Percentiles rank a stretch among this genome's conserved stretches.
phyloP scores from a whole-genome alignment of 2,797 vertebrate species.

The Gallinago solitaria region DNA sequence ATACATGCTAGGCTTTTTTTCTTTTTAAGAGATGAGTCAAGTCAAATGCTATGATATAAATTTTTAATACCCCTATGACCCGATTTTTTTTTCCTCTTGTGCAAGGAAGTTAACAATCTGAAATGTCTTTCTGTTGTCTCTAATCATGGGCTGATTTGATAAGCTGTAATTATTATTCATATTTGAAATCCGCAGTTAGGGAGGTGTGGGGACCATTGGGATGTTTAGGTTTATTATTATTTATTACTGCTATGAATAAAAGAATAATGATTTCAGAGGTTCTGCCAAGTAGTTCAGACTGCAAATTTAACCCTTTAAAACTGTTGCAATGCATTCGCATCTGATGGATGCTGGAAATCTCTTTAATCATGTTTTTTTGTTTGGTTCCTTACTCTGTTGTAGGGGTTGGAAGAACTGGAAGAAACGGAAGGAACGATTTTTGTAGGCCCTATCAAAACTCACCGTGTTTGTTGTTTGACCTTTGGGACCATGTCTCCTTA shows the following conservation, averaged over 20 bases:
- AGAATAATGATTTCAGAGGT: constrained; percentile 42
- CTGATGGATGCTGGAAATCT: background rate
- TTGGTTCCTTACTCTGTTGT: background rate
- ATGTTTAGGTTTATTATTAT: constrained; percentile 4
- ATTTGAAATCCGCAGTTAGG: background rate
- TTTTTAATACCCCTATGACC: constrained; percentile 32
- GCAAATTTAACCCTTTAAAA: constrained; percentile 40
- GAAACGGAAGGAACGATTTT: background rate
- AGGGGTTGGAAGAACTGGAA: background rate
- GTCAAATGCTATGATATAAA: constrained; percentile 33
- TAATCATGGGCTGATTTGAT: constrained; percentile 13
- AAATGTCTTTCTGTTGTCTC: constrained; percentile 33
- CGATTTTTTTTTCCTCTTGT: constrained; percentile 16
- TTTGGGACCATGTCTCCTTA: background rate
- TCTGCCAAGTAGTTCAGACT: constrained; percentile 28
- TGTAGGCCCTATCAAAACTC: background rate
- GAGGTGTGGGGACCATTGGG: background rate
- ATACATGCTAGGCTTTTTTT: constrained; percentile 33
- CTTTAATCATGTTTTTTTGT: background rate
- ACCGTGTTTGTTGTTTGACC: background rate
- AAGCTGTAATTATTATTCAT: constrained; percentile 33
- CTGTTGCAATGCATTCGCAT: background rate
- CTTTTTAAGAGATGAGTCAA: constrained; percentile 64
- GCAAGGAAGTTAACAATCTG: constrained; percentile 10
- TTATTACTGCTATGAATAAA: constrained; percentile 58